phyloP scores from a whole-genome alignment of 35 echinoderm and acorn worm genomes.

The Amphiura filiformis region DNA sequence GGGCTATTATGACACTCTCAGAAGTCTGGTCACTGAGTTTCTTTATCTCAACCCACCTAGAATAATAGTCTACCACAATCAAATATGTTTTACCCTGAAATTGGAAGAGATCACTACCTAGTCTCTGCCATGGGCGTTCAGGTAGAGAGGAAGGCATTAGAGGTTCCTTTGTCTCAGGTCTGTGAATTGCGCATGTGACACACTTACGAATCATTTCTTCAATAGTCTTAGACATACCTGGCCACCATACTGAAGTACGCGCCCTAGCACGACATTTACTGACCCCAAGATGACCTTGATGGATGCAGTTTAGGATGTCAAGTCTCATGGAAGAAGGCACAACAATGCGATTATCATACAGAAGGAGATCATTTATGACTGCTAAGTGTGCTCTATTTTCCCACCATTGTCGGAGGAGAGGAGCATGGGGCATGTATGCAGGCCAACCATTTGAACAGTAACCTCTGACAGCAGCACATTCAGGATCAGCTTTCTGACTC shows the following conservation, averaged over 20 bases:
- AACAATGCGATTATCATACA: slow-evolving; percentile 49
- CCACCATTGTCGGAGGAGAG: slow-evolving; percentile 34
- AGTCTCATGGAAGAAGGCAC: slow-evolving; percentile 54
- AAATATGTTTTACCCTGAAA: slow-evolving; percentile 12
- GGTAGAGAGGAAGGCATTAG: slow-evolving; percentile 46
- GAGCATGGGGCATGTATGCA: slow-evolving; percentile 18
- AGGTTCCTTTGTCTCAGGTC: slow-evolving; percentile 20
- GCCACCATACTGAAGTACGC: slow-evolving; percentile 42
- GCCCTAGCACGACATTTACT: slow-evolving; percentile 34
- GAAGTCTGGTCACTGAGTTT: neutral
- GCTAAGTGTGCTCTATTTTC: slow-evolving; percentile 38
- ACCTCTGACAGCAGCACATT: slow-evolving; percentile 23
- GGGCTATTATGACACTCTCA: neutral
- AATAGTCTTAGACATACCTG: neutral
- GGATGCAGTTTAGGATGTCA: slow-evolving; percentile 31
- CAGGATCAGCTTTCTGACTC: slow-evolving; percentile 45
- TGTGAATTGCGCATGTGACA: slow-evolving; percentile 24
- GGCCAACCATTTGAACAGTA: slow-evolving; percentile 62
- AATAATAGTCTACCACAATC: slow-evolving; percentile 51
- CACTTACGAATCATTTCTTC: slow-evolving; percentile 41
- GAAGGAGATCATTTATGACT: slow-evolving; percentile 36
- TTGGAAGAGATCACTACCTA: slow-evolving; percentile 34
- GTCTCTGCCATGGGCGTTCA: slow-evolving; percentile 8
- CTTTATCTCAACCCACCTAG: slow-evolving; percentile 30
- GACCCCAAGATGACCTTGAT: slow-evolving; percentile 47